phyloP scores from a whole-genome alignment of 1,140 invertebrate species.

The Temnothorax nylanderi region DNA sequence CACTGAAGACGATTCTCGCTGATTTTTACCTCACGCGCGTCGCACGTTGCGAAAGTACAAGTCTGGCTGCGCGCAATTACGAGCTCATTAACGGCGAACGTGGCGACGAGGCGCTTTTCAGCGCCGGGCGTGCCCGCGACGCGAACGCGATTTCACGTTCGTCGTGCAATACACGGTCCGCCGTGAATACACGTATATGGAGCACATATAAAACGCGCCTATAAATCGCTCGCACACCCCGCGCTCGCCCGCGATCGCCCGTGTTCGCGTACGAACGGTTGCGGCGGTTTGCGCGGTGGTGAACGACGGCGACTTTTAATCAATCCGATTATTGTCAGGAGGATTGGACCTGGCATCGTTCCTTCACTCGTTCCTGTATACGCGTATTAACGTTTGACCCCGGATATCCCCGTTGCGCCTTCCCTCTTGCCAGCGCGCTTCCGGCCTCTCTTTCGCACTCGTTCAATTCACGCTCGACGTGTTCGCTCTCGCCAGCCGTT shows the following conservation, averaged over 20 bases:
- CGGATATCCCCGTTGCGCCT: slow-evolving; percentile 27
- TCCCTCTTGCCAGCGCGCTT: not conserved
- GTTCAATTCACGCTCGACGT: slow-evolving; percentile 25
- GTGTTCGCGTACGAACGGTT: not conserved
- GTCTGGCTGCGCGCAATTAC: slow-evolving; percentile 57
- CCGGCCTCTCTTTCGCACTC: slow-evolving; percentile 38
- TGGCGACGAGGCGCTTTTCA: slow-evolving; percentile 55
- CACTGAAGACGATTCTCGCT: not conserved
- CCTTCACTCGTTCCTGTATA: slow-evolving; percentile 62
- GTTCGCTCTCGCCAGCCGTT: slow-evolving; percentile 19
- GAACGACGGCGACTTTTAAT: slow-evolving; percentile 76
- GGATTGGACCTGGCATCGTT: slow-evolving; percentile 72
- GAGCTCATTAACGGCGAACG: slow-evolving; percentile 66
- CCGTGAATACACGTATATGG: slow-evolving; percentile 1
- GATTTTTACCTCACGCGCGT: slow-evolving; percentile 8
- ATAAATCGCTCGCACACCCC: slow-evolving; percentile 16
- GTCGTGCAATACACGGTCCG: not conserved
- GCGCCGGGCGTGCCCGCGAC: slow-evolving; percentile 15
- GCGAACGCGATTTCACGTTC: slow-evolving; percentile 34
- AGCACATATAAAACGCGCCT: slow-evolving; percentile 13
- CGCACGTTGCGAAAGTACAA: slow-evolving; percentile 20
- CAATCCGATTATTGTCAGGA: slow-evolving; percentile 77
- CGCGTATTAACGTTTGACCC: slow-evolving; percentile 69
- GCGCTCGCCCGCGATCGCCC: not conserved
- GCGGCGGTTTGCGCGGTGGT: slow-evolving; percentile 27